phyloP scores from a whole-genome alignment of 2,797 vertebrate genomes.

The Karalla daura region DNA sequence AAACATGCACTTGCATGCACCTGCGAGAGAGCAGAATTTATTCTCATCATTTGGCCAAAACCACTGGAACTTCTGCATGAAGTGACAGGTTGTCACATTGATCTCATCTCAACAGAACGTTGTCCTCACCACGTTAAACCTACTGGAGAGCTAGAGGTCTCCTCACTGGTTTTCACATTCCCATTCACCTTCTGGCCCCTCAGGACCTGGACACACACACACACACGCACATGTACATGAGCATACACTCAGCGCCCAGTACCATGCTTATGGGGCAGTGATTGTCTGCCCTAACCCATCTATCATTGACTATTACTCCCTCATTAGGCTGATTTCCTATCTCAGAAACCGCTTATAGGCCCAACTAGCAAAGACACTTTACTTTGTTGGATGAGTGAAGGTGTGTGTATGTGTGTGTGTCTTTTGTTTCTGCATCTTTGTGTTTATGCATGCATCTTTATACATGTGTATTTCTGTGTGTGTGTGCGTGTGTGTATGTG shows the following conservation, averaged over 20 bases:
- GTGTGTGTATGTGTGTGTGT: slow-evolving; percentile 25
- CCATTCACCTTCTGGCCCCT: slow-evolving; percentile 77
- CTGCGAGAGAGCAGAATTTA: no score
- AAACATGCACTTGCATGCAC: no score
- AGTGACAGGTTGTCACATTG: neutral
- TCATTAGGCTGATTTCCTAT: slow-evolving; percentile 83
- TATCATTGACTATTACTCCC: slow-evolving; percentile 85
- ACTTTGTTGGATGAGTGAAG: slow-evolving; percentile 35
- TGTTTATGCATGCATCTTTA: slow-evolving; percentile 61
- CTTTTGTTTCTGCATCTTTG: slow-evolving; percentile 58
- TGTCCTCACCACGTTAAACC: neutral
- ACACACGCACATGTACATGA: slow-evolving; percentile 62
- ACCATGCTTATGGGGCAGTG: slow-evolving; percentile 80
- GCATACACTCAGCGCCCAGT: slow-evolving; percentile 62
- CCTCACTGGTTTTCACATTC: no score
- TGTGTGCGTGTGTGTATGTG: slow-evolving; percentile 10
- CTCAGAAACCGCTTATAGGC: slow-evolving; percentile 78
- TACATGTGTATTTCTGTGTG: slow-evolving; percentile 39
- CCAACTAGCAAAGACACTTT: slow-evolving; percentile 74
- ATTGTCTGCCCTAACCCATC: slow-evolving; percentile 87
- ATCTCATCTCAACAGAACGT: neutral
- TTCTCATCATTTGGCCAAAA: no score
- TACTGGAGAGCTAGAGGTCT: neutral
- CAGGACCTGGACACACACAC: slow-evolving; percentile 54
- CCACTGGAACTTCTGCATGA: no score